Percentiles rank a stretch among this genome's conserved stretches.
Conservation (phyloP, 2,113 vertebrate genomes). For the Pseudorectes ferrugineus region DNA sequence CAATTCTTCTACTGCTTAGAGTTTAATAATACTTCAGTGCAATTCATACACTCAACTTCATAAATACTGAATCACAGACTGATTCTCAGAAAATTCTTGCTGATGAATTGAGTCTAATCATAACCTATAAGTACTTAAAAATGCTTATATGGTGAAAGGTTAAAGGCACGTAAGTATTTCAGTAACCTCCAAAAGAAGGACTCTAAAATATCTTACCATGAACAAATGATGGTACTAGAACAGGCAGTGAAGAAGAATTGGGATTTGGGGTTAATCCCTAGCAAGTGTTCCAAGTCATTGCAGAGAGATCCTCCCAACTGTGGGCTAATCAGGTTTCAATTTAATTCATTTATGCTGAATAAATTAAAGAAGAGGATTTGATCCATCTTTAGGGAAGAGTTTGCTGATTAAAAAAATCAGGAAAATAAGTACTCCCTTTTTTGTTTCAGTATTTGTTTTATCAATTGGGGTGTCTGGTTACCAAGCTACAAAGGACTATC, state of each 20-base stretch:
- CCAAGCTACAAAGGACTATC: not conserved
- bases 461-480: not conserved
- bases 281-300: not conserved
- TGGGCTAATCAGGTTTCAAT: conserved; percentile 23
- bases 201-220: not conserved
- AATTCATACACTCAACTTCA: not conserved
- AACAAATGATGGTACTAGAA: not conserved
- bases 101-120: not conserved
- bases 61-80: not conserved
- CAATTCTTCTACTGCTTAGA: not conserved
- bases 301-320: not conserved
- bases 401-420: not conserved
- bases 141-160: not conserved
- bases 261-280: conserved; percentile 28
- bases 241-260: not conserved
- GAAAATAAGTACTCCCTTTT: not conserved
- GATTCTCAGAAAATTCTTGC: not conserved
- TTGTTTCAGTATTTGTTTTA: not conserved
- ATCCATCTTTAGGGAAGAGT: not conserved
- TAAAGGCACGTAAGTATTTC: not conserved
- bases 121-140: not conserved
- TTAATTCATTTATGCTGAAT: conserved; percentile 25
- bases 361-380: conserved; percentile 25
- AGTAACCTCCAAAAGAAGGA: not conserved
- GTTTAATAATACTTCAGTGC: not conserved